Base-by-base conservation (phyloP, 2,113 vertebrate species). In the Halichoerus grypus region DNA sequence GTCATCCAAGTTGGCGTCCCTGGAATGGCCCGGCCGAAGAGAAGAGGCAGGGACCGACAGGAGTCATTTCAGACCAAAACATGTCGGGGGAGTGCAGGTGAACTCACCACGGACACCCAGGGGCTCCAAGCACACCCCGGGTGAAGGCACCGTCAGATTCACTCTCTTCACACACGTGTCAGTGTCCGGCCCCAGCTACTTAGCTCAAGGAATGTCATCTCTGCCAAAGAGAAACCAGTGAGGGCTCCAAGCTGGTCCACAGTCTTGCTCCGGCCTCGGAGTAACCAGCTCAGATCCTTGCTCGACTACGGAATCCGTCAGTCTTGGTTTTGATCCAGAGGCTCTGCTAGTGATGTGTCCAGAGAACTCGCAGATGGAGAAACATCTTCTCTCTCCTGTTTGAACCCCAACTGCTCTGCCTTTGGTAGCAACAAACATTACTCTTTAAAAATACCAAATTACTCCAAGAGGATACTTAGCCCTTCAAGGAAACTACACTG, bases 41-140 rank as follows among this genome's bases (percentile, higher is more conserved):
- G 33, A 42, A 51, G 31, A n/a, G 53, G 36, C 53, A 9, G 80
- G 51, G 55, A 18, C 14, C 0, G 1, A 15, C 0, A 1, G 72
- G 57, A 18, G 33, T 51, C 2, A 7, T 4, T 49, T 61, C 51
- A 46, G 63, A 69, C 59, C 16, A 19, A 18, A 61, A 3, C 69
- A 15, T 8, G n/a, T 19, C 36, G 4, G 28, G 19, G 67, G 55
- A 3, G 36, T 15, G 59, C 16, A 0, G 51, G 39, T 16, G 3
- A 42, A 5, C 33, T 21, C 12, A 1, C 10, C 31, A 7, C 8
- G 4, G 61, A n/a, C 76, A 4, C 39, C 4, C 2, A 0, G 24
- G 21, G 33, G 14, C 4, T 91, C 72, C 82, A 21, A 15, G 26
- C 28, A 6, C 81, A 11, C 85, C 72, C 85, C 6, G 12, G 46